Evolutionary conservation across 1,140 invertebrate genomes (phyloP).

Genomic region (Saccostrea cuccullata): DNA sequence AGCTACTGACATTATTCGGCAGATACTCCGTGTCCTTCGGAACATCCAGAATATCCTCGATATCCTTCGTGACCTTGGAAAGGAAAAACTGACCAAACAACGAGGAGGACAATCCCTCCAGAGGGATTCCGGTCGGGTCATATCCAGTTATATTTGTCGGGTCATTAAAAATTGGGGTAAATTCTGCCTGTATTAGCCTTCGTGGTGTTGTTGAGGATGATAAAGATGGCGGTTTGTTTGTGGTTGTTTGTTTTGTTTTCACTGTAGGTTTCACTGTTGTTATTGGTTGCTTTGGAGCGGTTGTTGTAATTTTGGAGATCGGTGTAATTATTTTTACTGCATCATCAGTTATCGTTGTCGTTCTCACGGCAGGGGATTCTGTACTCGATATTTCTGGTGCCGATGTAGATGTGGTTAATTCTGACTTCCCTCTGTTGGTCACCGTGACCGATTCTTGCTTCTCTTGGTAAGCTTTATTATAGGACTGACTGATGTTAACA

Average conservation of each 20-base stretch:
- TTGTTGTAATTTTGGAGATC: not conserved
- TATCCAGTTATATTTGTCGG: not conserved
- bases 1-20: slow-evolving; percentile 3
- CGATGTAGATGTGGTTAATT: not conserved
- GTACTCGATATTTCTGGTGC: not conserved
- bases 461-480: not conserved
- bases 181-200: not conserved
- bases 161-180: not conserved
- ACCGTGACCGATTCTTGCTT: not conserved
- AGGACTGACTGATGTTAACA: not conserved
- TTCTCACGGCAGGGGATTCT: not conserved
- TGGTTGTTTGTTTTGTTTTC: not conserved
- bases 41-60: not conserved
- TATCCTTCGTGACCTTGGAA: not conserved
- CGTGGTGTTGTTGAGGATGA: not conserved
- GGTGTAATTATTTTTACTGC: not conserved
- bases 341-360: not conserved
- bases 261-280: not conserved
- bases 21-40: not conserved
- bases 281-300: not conserved
- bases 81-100: slow-evolving; percentile 15
- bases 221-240: not conserved
- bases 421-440: no score
- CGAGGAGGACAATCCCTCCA: not conserved
- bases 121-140: not conserved